A percentile compares a stretch with the other conserved stretches of the same genome.
These are phyloP conservation scores for Philereme vetulata DNA, from an alignment of 2,888 invertebrate genomes.

Conservation along the genomic window DNA sequence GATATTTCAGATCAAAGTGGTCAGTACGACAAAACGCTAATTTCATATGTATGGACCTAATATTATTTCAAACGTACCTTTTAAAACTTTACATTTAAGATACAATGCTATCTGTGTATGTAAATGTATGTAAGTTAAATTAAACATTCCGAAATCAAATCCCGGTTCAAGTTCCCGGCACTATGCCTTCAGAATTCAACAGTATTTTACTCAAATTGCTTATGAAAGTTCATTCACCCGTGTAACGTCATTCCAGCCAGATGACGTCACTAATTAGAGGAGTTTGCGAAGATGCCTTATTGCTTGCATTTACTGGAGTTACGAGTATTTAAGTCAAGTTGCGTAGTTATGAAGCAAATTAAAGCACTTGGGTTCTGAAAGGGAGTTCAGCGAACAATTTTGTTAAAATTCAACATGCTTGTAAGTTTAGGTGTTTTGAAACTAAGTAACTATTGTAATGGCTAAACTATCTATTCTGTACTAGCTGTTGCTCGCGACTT, in stretches of 20 bases:
- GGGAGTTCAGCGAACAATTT: slow-evolving; percentile 1
- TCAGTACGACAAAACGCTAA: no score
- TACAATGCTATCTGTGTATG: no score
- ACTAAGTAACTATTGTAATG: no score
- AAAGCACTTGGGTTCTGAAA: slow-evolving; percentile 6
- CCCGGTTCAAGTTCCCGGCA: not conserved
- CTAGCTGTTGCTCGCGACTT: no score
- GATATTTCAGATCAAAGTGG: no score
- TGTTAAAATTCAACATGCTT: slow-evolving; percentile 3
- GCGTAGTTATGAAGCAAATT: slow-evolving; percentile 21
- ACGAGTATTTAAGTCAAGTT: slow-evolving; percentile 7
- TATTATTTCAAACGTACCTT: no score
- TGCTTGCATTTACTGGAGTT: slow-evolving; percentile 4
- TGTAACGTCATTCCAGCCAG: slow-evolving; percentile 7
- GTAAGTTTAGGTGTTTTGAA: not conserved
- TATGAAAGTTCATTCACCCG: not conserved
- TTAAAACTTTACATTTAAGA: no score
- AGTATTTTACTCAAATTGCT: not conserved
- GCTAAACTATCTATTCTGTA: no score
- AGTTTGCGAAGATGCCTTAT: slow-evolving; percentile 15
- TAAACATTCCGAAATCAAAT: no score
- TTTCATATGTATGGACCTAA: no score
- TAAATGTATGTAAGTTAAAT: no score
- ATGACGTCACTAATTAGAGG: slow-evolving; percentile 18
- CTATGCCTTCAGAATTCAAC: not conserved